Evolutionary conservation across 2,797 vertebrate genomes (phyloP), one percentile per base, ranked within the genome.

Genomic region (Notoglanidium macrostoma): DNA sequence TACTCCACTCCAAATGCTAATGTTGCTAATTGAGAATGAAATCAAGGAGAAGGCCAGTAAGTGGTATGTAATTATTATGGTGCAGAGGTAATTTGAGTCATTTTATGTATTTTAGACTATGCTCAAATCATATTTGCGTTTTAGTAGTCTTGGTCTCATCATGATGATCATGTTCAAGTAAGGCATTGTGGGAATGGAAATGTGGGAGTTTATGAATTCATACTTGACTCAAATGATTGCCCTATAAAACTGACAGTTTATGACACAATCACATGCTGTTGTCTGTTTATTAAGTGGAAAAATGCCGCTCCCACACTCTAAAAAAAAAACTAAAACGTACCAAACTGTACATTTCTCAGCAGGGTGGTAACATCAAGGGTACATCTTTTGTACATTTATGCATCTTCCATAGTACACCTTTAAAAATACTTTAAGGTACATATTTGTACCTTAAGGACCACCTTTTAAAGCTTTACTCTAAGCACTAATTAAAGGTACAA

Each of bases 21-120:
- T 76, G 21, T 11, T 54, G 26, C 44, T 87, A 54, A 83, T 73
- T 44, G 19, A 63, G 46, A 40, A 26, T 46, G 51, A 73, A 49
- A 73, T 59, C n/a, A 46, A 61, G 26, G 10, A 35, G 23, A 44
- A 70, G 44, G 40, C 61, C 14, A 44, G 11, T 40, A 11, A 79
- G 49, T 49, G n/a, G 14, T 46, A 82, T 67, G 61, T 51, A 82
- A 82, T 82, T 67, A 49, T 82, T 51, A 82, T 65, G 44, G 61
- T 23, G 15, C 61, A 82, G 9, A 65, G 26, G 61, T 67, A 82
- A 82, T 82, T 82, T 67, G 15, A 82, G 44, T 82, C 26, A 82
- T 65, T 44, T 82, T 21, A 32, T 21, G 61, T 32, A 32, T 80
- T 61, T 61, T 51, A 82, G 40, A 81, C 57, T n/a, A 12, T 15